These are phyloP conservation scores for Pilophorus perplexus DNA, from an alignment of 2,888 invertebrate species.

Conservation along the genomic window DNA sequence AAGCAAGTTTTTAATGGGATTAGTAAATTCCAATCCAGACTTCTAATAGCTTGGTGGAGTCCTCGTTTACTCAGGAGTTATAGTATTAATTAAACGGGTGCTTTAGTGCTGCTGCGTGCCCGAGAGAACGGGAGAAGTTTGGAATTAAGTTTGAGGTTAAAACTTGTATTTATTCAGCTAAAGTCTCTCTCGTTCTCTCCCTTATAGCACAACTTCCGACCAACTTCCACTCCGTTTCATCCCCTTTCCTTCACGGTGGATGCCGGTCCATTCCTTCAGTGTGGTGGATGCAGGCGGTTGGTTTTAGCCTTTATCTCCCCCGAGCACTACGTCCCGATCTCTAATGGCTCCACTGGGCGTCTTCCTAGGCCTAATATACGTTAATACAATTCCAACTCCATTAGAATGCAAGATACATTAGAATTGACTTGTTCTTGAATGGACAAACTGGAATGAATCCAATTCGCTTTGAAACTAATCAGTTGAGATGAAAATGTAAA, in stretches of 20 bases:
- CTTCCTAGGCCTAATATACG: conserved; percentile 20
- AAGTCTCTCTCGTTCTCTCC: conserved; percentile 29
- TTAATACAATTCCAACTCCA: conserved; percentile 22
- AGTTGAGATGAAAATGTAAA: no score
- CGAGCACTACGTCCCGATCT: conserved; percentile 18
- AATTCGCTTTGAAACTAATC: no score
- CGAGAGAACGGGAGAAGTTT: conserved; percentile 37
- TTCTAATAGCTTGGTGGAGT: conserved; percentile 31
- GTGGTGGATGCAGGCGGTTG: conserved; percentile 22
- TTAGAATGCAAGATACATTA: no score
- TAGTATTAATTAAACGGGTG: conserved; percentile 42
- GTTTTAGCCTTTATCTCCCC: conserved; percentile 31
- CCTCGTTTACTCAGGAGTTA: conserved; percentile 40
- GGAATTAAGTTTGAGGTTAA: conserved; percentile 43
- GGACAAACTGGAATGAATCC: no score
- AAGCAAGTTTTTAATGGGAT: conserved; percentile 42
- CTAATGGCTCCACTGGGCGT: conserved; percentile 29
- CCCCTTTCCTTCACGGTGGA: not conserved
- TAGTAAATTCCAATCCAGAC: conserved; percentile 35
- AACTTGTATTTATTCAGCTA: conserved; percentile 43
- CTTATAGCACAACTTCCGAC: conserved; percentile 32
- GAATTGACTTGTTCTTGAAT: no score
- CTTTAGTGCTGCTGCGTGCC: conserved; percentile 34
- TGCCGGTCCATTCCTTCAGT: not conserved
- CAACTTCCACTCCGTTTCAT: conserved; percentile 17